Conservation (phyloP, 2,888 invertebrate genomes). For the Pogonocherus hispidulus region DNA sequence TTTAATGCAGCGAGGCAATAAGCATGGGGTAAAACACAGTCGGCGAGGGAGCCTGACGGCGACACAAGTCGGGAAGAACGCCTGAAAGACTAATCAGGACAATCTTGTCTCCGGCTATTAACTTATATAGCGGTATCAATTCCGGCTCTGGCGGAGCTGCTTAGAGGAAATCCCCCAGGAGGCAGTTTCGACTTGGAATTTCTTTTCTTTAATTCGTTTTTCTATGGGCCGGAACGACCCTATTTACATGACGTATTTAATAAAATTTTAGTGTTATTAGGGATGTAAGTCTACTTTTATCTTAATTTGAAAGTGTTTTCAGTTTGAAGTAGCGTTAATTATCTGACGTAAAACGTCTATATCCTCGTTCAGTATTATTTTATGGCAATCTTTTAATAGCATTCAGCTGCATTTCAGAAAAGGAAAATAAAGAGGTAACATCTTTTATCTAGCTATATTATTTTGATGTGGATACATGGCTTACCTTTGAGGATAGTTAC, state of each 20-base stretch:
- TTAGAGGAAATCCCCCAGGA: constrained; percentile 58
- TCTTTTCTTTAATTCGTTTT: constrained; percentile 63
- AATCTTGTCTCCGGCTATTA: constrained; percentile 69
- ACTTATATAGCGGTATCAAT: constrained; percentile 70
- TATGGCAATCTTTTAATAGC: too few species aligned
- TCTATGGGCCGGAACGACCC: constrained; percentile 57
- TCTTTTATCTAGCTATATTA: too few species aligned
- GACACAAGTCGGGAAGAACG: constrained; percentile 29
- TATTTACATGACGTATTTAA: constrained; percentile 60
- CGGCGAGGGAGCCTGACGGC: constrained; percentile 18
- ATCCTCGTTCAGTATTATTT: too few species aligned
- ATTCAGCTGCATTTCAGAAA: too few species aligned
- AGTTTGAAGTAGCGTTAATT: too few species aligned
- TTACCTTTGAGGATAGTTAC: too few species aligned
- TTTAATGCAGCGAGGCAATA: constrained; percentile 50
- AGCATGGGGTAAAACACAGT: constrained; percentile 33
- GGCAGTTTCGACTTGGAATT: constrained; percentile 59
- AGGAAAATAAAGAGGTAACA: too few species aligned
- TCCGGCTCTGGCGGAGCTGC: constrained; percentile 59
- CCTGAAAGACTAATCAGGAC: constrained; percentile 65
- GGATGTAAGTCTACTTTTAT: constrained; percentile 44
- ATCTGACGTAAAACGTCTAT: too few species aligned
- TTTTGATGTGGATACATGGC: too few species aligned
- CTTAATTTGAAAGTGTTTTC: too few species aligned
- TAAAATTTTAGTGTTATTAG: constrained; percentile 56